phyloP scores from a whole-genome alignment of 2,113 vertebrate genomes.

The Probosciger aterrimus region DNA sequence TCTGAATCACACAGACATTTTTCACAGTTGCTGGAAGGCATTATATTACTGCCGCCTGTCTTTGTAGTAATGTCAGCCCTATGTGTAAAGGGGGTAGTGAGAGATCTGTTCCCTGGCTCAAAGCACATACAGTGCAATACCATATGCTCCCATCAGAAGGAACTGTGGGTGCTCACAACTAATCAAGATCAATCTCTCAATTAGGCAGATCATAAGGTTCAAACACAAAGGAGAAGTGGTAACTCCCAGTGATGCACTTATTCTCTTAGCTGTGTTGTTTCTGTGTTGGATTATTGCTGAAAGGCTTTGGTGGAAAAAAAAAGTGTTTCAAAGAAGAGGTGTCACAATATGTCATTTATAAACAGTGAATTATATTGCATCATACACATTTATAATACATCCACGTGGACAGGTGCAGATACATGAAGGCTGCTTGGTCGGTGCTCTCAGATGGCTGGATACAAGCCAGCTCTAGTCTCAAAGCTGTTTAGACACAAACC shows the following conservation, averaged over 20 bases:
- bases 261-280: background rate
- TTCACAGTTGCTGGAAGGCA: constrained; percentile 42
- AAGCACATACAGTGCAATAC: constrained; percentile 9
- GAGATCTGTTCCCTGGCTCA: constrained; percentile 55
- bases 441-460: constrained; percentile 46
- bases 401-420: constrained; percentile 55
- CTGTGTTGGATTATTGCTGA: background rate
- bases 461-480: constrained; percentile 13
- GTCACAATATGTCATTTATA: constrained; percentile 29
- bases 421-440: constrained; percentile 15
- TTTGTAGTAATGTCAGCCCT: constrained; percentile 48
- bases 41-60: constrained; percentile 44
- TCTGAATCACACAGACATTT: constrained; percentile 9
- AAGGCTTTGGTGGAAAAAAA: background rate
- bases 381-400: background rate
- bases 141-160: constrained; percentile 56
- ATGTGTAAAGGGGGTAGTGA: background rate
- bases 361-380: background rate
- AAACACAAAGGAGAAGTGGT: constrained; percentile 51
- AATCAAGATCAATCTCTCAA: constrained; percentile 51
- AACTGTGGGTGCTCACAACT: constrained; percentile 34
- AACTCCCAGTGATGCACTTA: background rate
- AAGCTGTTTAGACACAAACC: constrained; percentile 66
- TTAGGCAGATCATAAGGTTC: constrained; percentile 46
- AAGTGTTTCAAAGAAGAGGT: constrained; percentile 19